These are phyloP conservation scores for Strix uralensis DNA, from an alignment of 2,113 vertebrate species.

Conservation along the genomic window DNA sequence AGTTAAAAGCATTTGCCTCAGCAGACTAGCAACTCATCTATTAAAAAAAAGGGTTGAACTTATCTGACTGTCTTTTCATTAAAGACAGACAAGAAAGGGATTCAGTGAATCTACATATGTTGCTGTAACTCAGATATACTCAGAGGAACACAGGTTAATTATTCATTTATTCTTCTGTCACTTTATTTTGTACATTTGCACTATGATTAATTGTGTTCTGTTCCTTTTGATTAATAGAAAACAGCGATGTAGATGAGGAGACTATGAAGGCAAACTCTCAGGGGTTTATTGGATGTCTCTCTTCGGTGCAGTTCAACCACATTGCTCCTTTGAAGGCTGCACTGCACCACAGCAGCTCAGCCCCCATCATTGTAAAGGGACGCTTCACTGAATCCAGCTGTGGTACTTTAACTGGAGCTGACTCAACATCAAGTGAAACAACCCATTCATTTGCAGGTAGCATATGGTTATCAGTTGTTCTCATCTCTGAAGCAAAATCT, in stretches of 20 bases:
- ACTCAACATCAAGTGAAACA: constrained; percentile 81
- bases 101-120: constrained; percentile 5
- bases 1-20: not conserved
- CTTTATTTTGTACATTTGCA: not conserved
- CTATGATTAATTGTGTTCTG: constrained; percentile 15
- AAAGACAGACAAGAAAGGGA: not conserved
- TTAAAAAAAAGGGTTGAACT: not conserved
- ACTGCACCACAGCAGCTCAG: constrained; percentile 74
- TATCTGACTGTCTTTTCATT: constrained; percentile 2
- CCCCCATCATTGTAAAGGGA: constrained; percentile 78
- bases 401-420: constrained; percentile 72
- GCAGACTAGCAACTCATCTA: not conserved
- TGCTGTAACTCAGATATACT: not conserved
- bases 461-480: not conserved
- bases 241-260: constrained; percentile 75
- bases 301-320: constrained; percentile 87
- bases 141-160: constrained; percentile 27
- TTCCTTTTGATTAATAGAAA: constrained; percentile 68
- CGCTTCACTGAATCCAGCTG: constrained; percentile 81
- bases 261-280: constrained; percentile 78
- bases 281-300: constrained; percentile 91
- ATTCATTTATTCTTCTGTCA: not conserved
- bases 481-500: not conserved
- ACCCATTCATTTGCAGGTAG: constrained; percentile 88
- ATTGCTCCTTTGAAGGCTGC: constrained; percentile 89